phyloP scores from a whole-genome alignment of 2,888 invertebrate genomes.

The Andrena bicolor region DNA sequence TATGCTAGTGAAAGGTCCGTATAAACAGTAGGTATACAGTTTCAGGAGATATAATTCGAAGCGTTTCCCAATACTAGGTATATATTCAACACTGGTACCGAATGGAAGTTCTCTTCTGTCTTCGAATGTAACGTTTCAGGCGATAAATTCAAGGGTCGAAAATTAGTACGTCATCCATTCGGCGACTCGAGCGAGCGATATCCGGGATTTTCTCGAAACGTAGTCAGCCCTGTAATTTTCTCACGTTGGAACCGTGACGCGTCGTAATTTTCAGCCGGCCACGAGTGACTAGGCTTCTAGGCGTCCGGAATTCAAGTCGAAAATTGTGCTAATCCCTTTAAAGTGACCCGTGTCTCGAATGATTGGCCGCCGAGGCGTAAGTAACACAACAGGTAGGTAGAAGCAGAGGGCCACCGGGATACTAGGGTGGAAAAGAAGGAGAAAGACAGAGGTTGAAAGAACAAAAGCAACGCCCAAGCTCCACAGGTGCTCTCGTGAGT shows the following conservation, averaged over 20 bases:
- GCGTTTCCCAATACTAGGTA: slow-evolving; percentile 34
- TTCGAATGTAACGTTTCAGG: neutral
- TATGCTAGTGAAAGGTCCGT: neutral
- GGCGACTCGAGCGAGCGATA: neutral
- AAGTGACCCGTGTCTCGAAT: slow-evolving; percentile 72
- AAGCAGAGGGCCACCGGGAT: slow-evolving; percentile 54
- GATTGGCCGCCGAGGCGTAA: slow-evolving; percentile 70
- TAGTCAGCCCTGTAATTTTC: slow-evolving; percentile 71
- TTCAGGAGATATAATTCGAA: slow-evolving; percentile 25
- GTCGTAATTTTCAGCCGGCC: slow-evolving; percentile 62
- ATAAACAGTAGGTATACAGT: neutral
- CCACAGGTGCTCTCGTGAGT: slow-evolving; percentile 80
- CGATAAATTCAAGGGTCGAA: neutral
- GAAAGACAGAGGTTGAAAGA: slow-evolving; percentile 66
- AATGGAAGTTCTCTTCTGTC: neutral
- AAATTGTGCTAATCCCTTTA: slow-evolving; percentile 79
- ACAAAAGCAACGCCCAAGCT: slow-evolving; percentile 77
- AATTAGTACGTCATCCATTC: slow-evolving; percentile 38
- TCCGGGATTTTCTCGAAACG: slow-evolving; percentile 45
- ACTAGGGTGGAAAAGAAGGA: slow-evolving; percentile 39
- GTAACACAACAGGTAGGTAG: slow-evolving; percentile 77
- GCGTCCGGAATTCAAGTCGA: slow-evolving; percentile 53
- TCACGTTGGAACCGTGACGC: slow-evolving; percentile 73
- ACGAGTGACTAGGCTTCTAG: slow-evolving; percentile 37
- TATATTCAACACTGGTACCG: slow-evolving; percentile 20